Evolutionary conservation across 2,888 invertebrate genomes (phyloP).

Genomic region (Cerceris ruficornis): DNA sequence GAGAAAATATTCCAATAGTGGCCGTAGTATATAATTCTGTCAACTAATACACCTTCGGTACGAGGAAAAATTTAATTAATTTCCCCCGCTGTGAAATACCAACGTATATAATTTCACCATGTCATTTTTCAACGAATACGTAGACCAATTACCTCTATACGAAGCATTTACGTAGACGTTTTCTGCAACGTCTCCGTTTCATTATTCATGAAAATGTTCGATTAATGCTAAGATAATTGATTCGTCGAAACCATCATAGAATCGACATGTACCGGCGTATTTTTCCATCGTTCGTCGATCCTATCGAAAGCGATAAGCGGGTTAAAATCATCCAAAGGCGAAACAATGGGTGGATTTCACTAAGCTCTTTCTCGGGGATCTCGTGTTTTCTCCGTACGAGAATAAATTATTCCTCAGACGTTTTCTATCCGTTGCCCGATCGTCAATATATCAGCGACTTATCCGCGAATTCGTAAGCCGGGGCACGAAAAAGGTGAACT

Average conservation of each 20-base stretch:
- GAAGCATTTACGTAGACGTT: not conserved
- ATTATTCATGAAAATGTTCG: not conserved
- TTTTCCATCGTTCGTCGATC: not conserved
- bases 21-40: conserved; percentile 11
- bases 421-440: conserved; percentile 23
- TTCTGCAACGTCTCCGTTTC: not conserved
- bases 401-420: conserved; percentile 29
- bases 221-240: not conserved
- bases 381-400: conserved; percentile 3
- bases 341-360: conserved; percentile 27
- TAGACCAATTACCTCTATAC: not conserved
- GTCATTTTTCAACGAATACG: not conserved
- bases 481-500: conserved; percentile 8
- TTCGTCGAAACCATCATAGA: not conserved
- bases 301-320: not conserved
- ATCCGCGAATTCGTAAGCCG: conserved; percentile 24
- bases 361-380: not conserved
- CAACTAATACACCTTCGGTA: not conserved
- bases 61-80: not conserved
- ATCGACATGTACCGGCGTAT: not conserved
- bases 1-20: conserved; percentile 20
- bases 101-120: not conserved
- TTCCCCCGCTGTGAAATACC: not conserved
- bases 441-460: conserved; percentile 25
- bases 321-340: conserved; percentile 1